Evolutionary conservation across 2,888 invertebrate genomes (phyloP).

Genomic region (Lasioglossum morio): DNA sequence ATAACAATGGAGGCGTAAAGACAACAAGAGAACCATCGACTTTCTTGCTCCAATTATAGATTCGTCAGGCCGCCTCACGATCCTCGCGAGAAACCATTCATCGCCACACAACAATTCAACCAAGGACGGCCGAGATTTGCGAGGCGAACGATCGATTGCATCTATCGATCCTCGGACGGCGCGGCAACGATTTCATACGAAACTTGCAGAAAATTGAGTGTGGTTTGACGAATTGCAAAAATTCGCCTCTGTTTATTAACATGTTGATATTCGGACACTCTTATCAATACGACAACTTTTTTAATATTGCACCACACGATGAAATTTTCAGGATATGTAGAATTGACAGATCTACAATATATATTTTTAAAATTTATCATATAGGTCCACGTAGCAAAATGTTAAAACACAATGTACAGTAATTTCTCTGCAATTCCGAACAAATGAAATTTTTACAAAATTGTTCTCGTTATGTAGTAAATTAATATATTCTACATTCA

Average conservation of each 20-base stretch:
- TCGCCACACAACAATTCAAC: slow-evolving; percentile 30
- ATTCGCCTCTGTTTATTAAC: background rate
- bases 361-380: too few species aligned
- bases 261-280: too few species aligned
- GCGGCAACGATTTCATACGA: background rate
- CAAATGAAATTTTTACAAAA: too few species aligned
- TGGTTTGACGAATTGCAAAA: background rate
- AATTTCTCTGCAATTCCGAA: too few species aligned
- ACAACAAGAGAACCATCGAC: slow-evolving; percentile 51
- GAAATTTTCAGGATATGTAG: too few species aligned
- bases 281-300: too few species aligned
- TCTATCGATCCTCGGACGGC: background rate
- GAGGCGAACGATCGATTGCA: slow-evolving; percentile 7
- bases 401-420: background rate
- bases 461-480: too few species aligned
- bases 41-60: slow-evolving; percentile 52
- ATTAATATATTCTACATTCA: too few species aligned
- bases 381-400: too few species aligned
- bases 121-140: slow-evolving; percentile 32
- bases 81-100: slow-evolving; percentile 19
- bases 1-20: slow-evolving; percentile 50
- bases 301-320: too few species aligned
- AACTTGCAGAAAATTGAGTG: background rate
- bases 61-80: background rate
- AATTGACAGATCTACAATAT: too few species aligned